Percentiles rank a stretch among this genome's conserved stretches.
phyloP scores from a whole-genome alignment of 2,888 invertebrate species.

The Netelia virgata region DNA sequence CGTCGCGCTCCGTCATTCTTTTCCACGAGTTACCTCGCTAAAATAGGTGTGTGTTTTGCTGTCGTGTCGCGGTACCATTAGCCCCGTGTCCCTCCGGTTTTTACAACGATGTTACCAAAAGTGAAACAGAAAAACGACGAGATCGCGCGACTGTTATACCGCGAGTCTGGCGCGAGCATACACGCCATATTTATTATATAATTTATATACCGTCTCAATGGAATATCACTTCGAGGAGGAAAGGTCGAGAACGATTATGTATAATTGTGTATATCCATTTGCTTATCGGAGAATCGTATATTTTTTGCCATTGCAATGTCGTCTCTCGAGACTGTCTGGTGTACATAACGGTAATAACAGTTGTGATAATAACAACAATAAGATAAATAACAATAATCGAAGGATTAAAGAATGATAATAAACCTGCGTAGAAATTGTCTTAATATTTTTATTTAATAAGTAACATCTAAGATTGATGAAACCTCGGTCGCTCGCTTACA shows the following conservation, averaged over 20 bases:
- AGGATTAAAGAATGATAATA: neutral
- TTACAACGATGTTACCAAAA: slow-evolving; percentile 62
- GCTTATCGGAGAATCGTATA: slow-evolving; percentile 53
- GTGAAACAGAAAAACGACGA: slow-evolving; percentile 60
- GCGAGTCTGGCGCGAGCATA: slow-evolving; percentile 47
- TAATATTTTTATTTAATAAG: too few relatives aligned
- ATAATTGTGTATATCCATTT: slow-evolving; percentile 27
- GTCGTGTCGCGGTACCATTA: slow-evolving; percentile 70
- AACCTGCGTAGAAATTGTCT: neutral
- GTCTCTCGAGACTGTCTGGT: slow-evolving; percentile 55
- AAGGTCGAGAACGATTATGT: slow-evolving; percentile 53
- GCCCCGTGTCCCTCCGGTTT: slow-evolving; percentile 44
- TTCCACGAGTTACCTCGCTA: slow-evolving; percentile 8
- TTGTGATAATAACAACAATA: neutral
- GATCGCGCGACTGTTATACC: slow-evolving; percentile 14
- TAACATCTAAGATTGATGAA: too few relatives aligned
- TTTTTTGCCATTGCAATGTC: slow-evolving; percentile 34
- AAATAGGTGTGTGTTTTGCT: slow-evolving; percentile 57
- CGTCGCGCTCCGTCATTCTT: slow-evolving; percentile 11
- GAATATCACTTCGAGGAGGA: slow-evolving; percentile 47
- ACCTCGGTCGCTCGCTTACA: too few relatives aligned
- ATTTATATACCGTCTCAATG: slow-evolving; percentile 60
- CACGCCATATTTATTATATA: slow-evolving; percentile 67
- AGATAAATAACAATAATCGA: neutral
- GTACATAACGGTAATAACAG: neutral